Percentiles rank a stretch among this genome's conserved stretches.
Conservation (phyloP, 2,113 vertebrate genomes). For the Lamprologus ornatipinnis region DNA sequence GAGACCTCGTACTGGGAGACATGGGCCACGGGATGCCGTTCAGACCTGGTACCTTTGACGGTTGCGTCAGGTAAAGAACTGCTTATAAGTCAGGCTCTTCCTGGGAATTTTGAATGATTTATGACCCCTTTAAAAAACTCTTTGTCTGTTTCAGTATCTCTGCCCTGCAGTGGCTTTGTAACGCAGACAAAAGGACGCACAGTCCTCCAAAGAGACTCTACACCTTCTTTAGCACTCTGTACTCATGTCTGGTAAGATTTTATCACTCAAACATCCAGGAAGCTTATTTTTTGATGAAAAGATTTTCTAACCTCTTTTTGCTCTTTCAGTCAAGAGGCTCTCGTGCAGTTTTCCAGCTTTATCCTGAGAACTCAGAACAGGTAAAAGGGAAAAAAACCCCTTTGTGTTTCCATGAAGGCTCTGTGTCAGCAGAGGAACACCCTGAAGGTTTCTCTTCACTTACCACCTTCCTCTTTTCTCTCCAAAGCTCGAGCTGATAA, state of each 20-base stretch:
- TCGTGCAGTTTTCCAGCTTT: conserved; percentile 90
- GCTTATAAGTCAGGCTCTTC: neutral
- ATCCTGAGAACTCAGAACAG: conserved; percentile 93
- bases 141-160: conserved; percentile 77
- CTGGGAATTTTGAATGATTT: neutral
- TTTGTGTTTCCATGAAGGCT: neutral
- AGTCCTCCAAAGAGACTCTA: conserved; percentile 84
- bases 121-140: neutral
- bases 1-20: conserved; percentile 86
- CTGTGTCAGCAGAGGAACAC: neutral
- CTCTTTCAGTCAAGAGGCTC: conserved; percentile 78
- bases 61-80: conserved; percentile 84
- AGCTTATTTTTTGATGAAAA: neutral
- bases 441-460: neutral
- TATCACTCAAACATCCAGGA: neutral
- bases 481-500: conserved; percentile 88
- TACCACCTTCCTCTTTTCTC: neutral
- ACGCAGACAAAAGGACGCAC: conserved; percentile 88
- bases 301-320: neutral
- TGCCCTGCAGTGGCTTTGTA: conserved; percentile 96
- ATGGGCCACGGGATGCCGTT: conserved; percentile 91
- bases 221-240: conserved; percentile 87
- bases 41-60: conserved; percentile 85
- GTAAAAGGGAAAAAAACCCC: conserved; percentile 37
- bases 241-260: conserved; percentile 80